A percentile compares a stretch with the other conserved stretches of the same genome.
phyloP scores from a whole-genome alignment of 2,888 invertebrate species.

The Apotomis betuletana region DNA sequence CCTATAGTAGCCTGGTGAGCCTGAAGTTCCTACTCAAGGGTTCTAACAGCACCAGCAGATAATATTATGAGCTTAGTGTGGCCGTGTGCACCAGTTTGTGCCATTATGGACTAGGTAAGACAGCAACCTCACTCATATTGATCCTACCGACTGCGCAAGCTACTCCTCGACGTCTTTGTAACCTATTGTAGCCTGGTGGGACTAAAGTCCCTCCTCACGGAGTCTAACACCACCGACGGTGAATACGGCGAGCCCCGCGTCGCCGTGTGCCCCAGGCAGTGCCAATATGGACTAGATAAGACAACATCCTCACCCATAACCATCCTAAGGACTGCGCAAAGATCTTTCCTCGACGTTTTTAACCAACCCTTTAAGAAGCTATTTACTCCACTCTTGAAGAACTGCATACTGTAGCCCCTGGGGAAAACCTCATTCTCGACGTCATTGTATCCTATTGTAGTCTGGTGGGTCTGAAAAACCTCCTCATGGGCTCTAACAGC shows the following conservation, averaged over 20 bases:
- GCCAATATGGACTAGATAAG: conserved; percentile 83
- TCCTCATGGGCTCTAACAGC: conserved; percentile 55
- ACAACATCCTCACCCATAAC: too few relatives aligned
- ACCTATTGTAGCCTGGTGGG: conserved; percentile 71
- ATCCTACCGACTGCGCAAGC: too few relatives aligned
- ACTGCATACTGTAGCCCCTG: too few relatives aligned
- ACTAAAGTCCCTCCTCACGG: conserved; percentile 61
- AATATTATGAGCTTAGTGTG: conserved; percentile 73
- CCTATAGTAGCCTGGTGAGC: conserved; percentile 62
- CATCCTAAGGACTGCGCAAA: too few relatives aligned
- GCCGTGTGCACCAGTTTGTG: conserved; percentile 85
- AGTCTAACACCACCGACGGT: conserved; percentile 55
- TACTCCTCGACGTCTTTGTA: too few relatives aligned
- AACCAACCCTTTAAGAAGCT: too few relatives aligned
- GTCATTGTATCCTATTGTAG: too few relatives aligned
- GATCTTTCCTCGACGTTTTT: too few relatives aligned
- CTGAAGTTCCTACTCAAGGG: conserved; percentile 61
- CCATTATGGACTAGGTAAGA: conserved; percentile 80
- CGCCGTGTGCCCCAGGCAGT: conserved; percentile 84
- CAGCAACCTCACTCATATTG: too few relatives aligned
- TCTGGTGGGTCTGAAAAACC: conserved; percentile 72
- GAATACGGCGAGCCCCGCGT: conserved; percentile 74
- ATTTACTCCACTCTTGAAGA: too few relatives aligned
- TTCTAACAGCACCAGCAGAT: conserved; percentile 55
- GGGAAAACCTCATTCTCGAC: too few relatives aligned